These are phyloP conservation scores for Eurois occulta DNA, from an alignment of 2,888 invertebrate species.

Conservation along the genomic window DNA sequence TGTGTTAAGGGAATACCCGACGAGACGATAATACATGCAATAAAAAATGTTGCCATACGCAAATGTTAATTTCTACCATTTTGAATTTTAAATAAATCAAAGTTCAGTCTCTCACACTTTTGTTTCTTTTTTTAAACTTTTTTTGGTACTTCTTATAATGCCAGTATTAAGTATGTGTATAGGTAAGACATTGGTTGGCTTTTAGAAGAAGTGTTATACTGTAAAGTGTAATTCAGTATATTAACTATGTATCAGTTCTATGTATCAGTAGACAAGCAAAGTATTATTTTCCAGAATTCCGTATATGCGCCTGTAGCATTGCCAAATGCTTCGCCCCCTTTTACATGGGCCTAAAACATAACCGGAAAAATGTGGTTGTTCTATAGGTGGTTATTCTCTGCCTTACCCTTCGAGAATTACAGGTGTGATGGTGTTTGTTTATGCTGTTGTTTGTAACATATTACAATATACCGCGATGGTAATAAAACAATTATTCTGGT, in stretches of 20 bases:
- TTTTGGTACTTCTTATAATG: background rate
- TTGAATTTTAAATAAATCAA: background rate
- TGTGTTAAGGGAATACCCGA: background rate
- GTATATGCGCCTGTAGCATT: background rate
- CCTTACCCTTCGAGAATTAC: background rate
- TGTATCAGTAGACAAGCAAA: background rate
- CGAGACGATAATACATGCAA: background rate
- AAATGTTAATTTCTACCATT: slow-evolving; percentile 26
- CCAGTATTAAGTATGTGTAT: background rate
- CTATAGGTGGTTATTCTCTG: background rate
- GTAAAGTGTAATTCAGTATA: background rate
- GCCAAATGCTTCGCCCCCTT: background rate
- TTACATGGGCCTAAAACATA: background rate
- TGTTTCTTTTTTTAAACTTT: too few species aligned
- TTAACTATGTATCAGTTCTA: too few species aligned
- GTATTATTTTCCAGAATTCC: background rate
- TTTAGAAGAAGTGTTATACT: background rate
- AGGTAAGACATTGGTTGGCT: background rate
- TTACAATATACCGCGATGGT: slow-evolving; percentile 13
- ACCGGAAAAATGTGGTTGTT: background rate
- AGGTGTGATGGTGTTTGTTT: background rate
- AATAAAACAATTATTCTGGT: slow-evolving; percentile 28
- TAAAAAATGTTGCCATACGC: slow-evolving; percentile 23
- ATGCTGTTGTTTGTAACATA: background rate
- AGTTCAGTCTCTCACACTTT: background rate